Percentiles rank a stretch among this genome's conserved stretches.
Evolutionary conservation across 2,797 vertebrate species (phyloP).

Genomic region (Amniataba percoides): DNA sequence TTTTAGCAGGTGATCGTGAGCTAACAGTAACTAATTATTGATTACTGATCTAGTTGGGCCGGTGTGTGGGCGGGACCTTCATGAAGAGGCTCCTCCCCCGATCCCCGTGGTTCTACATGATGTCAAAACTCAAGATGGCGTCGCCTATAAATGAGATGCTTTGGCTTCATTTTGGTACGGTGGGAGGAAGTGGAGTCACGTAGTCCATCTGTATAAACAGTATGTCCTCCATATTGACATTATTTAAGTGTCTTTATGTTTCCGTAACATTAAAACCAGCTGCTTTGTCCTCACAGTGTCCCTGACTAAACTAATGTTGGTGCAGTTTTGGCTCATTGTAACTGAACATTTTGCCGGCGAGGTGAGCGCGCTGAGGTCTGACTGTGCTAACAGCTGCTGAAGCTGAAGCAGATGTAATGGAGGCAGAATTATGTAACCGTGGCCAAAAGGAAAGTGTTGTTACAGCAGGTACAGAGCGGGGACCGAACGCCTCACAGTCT

Average conservation of each 20-base stretch:
- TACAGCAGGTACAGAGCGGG: not conserved
- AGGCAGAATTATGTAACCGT: slow-evolving; percentile 36
- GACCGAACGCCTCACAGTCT: not conserved
- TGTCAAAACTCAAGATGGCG: too few species aligned
- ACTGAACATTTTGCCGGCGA: not conserved
- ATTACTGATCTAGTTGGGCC: too few species aligned
- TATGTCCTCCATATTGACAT: too few species aligned
- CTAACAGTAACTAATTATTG: too few species aligned
- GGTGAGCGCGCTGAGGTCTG: slow-evolving; percentile 4
- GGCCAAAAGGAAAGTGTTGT: slow-evolving; percentile 40
- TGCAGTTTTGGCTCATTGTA: slow-evolving; percentile 9
- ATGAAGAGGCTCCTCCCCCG: too few species aligned
- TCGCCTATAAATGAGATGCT: too few species aligned
- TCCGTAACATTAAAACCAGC: slow-evolving; percentile 6
- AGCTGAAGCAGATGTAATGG: slow-evolving; percentile 28
- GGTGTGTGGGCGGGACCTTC: too few species aligned
- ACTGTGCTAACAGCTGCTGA: slow-evolving; percentile 39
- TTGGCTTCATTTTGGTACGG: too few species aligned
- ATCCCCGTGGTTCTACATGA: too few species aligned
- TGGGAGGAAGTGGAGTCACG: too few species aligned
- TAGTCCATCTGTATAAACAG: too few species aligned
- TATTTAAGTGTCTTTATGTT: slow-evolving; percentile 24
- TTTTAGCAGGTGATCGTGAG: too few species aligned
- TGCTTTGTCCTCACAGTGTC: slow-evolving; percentile 35
- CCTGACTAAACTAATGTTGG: not conserved